Evolutionary conservation across 2,888 invertebrate species (phyloP).

Genomic region (Craniophora ligustri): DNA sequence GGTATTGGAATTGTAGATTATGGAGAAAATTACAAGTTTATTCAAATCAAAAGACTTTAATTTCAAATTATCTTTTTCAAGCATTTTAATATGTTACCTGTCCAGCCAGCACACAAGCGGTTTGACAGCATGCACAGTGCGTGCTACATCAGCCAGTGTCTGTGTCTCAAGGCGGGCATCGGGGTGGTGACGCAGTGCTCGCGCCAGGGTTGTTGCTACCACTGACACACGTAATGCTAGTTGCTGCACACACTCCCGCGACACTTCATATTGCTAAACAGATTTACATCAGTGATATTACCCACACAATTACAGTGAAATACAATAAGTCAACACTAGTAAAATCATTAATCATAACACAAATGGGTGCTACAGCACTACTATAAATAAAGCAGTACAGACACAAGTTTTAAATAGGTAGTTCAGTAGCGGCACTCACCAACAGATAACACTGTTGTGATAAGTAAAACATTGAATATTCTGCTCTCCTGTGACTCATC

Average conservation of each 20-base stretch:
- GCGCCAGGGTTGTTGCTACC: constrained; percentile 92
- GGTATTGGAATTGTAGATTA: no score
- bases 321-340: constrained; percentile 10
- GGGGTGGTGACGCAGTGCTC: constrained; percentile 92
- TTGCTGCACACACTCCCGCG: constrained; percentile 97
- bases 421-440: constrained; percentile 33
- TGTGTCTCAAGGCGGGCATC: constrained; percentile 92
- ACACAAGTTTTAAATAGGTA: constrained; percentile 31
- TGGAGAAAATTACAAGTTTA: no score
- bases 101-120: constrained; percentile 97
- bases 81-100: constrained; percentile 86
- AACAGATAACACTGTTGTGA: constrained; percentile 52
- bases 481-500: constrained; percentile 46
- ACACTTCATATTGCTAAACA: constrained; percentile 95
- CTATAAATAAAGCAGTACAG: constrained; percentile 40
- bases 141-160: constrained; percentile 95
- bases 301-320: constrained; percentile 27
- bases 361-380: constrained; percentile 25
- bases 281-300: constrained; percentile 33
- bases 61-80: no score
- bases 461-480: constrained; percentile 40
- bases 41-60: no score
- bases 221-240: constrained; percentile 95
- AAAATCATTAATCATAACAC: constrained; percentile 25
- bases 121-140: constrained; percentile 95